Percentiles rank a stretch among this genome's conserved stretches.
phyloP scores from a whole-genome alignment of 2,888 invertebrate genomes.

The Rhagonycha lutea region DNA sequence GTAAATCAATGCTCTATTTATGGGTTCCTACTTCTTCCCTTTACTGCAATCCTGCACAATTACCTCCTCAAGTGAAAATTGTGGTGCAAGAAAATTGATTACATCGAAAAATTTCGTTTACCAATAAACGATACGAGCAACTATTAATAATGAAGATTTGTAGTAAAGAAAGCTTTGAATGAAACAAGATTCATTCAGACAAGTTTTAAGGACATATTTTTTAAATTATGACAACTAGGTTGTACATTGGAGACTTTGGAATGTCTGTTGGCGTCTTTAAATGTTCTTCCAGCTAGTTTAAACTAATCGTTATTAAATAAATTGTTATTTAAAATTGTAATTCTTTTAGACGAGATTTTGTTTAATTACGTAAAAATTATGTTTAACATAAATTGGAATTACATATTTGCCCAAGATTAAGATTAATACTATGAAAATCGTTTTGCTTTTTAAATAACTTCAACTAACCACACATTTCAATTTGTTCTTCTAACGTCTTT shows the following conservation, averaged over 20 bases:
- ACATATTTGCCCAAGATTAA: neutral
- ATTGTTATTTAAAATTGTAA: neutral
- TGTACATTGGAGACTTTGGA: constrained; percentile 1
- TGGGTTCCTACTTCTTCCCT: constrained; percentile 9
- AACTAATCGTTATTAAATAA: neutral
- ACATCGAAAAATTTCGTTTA: neutral
- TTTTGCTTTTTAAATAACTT: too few relatives aligned
- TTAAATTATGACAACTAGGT: neutral
- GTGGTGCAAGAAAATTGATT: neutral
- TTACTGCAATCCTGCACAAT: constrained; percentile 1
- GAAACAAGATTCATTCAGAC: constrained; percentile 2
- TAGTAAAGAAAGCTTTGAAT: neutral
- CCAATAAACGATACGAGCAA: neutral
- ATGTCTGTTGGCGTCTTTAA: neutral
- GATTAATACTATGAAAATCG: neutral
- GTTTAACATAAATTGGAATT: neutral
- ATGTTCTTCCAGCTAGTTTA: constrained; percentile 1
- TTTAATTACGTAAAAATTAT: neutral
- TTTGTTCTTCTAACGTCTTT: too few relatives aligned
- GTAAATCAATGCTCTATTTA: constrained; percentile 28
- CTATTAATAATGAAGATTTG: constrained; percentile 1
- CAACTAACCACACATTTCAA: too few relatives aligned
- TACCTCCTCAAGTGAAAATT: neutral
- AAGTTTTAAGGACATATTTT: constrained; percentile 3
- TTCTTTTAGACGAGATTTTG: neutral